These are phyloP conservation scores for Brachionus plicatilis DNA, from an alignment of 1,140 invertebrate species.

Conservation along the genomic window DNA sequence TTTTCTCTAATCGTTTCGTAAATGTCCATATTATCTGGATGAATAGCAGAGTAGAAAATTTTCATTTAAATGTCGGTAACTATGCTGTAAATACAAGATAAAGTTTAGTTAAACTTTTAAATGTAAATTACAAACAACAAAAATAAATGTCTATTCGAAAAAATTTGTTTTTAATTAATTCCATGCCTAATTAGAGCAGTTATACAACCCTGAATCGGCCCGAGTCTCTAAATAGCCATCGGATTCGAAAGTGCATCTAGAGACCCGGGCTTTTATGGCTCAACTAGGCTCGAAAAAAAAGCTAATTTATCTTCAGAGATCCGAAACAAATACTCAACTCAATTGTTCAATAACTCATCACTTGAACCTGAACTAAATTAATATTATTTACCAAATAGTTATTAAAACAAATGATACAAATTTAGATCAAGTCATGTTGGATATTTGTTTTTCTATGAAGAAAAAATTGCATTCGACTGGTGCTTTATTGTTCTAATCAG, in stretches of 20 bases:
- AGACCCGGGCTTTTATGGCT: background rate
- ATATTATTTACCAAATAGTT: background rate
- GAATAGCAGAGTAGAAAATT: background rate
- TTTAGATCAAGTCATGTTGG: slow-evolving; percentile 8
- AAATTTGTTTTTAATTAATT: slow-evolving; percentile 12
- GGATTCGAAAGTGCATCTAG: background rate
- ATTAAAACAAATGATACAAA: slow-evolving; percentile 10
- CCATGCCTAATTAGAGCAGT: slow-evolving; percentile 2
- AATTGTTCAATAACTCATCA: slow-evolving; percentile 18
- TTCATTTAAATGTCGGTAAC: slow-evolving; percentile 8
- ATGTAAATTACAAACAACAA: background rate
- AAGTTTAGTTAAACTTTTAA: background rate
- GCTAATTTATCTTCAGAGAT: background rate
- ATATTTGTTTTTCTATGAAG: background rate
- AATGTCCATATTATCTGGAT: slow-evolving; percentile 5
- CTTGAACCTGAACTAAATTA: background rate
- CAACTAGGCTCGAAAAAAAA: background rate
- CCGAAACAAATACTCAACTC: background rate
- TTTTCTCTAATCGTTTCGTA: background rate
- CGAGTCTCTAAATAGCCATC: background rate
- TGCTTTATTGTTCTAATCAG: background rate
- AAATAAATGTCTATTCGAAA: background rate
- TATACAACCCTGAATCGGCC: background rate
- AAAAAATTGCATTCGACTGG: background rate
- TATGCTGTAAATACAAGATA: slow-evolving; percentile 21